Evolutionary conservation across 2,113 vertebrate genomes (phyloP), one percentile per base, ranked within the genome.

Genomic region (Strix uralensis): DNA sequence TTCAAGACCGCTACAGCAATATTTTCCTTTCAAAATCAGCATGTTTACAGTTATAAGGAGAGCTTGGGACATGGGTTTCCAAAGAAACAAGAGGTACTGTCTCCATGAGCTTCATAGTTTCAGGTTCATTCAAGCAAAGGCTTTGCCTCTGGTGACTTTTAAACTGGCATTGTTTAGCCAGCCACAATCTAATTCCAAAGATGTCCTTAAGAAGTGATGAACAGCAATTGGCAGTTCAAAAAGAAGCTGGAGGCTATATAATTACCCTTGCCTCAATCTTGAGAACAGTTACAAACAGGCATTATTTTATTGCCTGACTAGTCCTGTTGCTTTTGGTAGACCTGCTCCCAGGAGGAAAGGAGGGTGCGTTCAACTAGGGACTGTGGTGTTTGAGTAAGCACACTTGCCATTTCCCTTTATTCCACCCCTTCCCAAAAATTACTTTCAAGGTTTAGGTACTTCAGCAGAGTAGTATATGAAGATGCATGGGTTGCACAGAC

Each of bases 1-100:
- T 92, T 85, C 23, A 20, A 75, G 67, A 71, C 17, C 57, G 23
- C 27, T 67, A 18, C 15, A 75, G 12, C 36, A 84, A 19, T 70
- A 83, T 92, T 86, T 84, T 58, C 61, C 44, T 42, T 75, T 91
- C 55, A 81, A 74, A 91, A 79, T 87, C 44, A 61, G 19, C 51
- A 7, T 79, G 20, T 72, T 96, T 86, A 54, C 22, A n/a, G 5
- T 77, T 88, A 61, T 42, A 52, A 73, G 49, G 67, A 90, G 54
- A 14, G 11, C 38, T 23, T 67, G 17, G 51, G 62, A 29, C 12
- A 10, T 8, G 10, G 7, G 7, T 94, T 91, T 89, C 63, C 46
- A 78, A 63, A 83, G 40, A 73, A 85, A 38, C n/a, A 58, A 69
- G 44, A 55, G 34, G 27, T 40, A n/a, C 8, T 46, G 12, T 72